Evolutionary conservation across 2,797 vertebrate genomes (phyloP).

Genomic region (Scomberomorus guttatus): DNA sequence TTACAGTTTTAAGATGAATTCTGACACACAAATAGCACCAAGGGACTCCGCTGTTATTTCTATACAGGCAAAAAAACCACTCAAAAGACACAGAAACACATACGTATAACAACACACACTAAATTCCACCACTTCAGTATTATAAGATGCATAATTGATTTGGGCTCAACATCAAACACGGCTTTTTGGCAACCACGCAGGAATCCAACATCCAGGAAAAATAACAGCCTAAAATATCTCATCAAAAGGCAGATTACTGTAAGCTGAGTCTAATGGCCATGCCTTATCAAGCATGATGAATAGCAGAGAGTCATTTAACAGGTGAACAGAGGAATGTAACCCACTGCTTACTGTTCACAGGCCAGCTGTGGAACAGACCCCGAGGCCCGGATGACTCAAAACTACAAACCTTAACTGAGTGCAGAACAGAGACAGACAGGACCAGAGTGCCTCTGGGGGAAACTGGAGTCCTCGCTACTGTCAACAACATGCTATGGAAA

Average conservation of each 20-base stretch:
- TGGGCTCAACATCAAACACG: conserved; percentile 77
- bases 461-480: background rate
- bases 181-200: conserved; percentile 70
- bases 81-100: conserved; percentile 46
- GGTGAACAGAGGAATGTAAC: conserved; percentile 74
- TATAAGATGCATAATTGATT: conserved; percentile 65
- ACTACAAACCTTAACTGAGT: conserved; percentile 35
- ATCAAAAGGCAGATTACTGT: conserved; percentile 80
- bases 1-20: conserved; percentile 10
- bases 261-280: conserved; percentile 71
- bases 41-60: conserved; percentile 33
- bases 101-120: conserved; percentile 18
- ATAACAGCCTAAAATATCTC: conserved; percentile 76
- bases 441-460: conserved; percentile 18
- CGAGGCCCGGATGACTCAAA: conserved; percentile 53
- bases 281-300: conserved; percentile 72
- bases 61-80: conserved; percentile 23
- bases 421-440: conserved; percentile 21
- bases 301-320: conserved; percentile 66
- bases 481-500: conserved; percentile 3
- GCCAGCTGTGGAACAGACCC: conserved; percentile 66
- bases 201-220: conserved; percentile 71
- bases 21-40: conserved; percentile 2
- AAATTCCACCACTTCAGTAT: conserved; percentile 64
- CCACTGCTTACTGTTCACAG: conserved; percentile 56